Percentiles rank a stretch among this genome's conserved stretches.
phyloP scores from a whole-genome alignment of 2,113 vertebrate genomes.

The Sinocyclocheilus anophthalmus region DNA sequence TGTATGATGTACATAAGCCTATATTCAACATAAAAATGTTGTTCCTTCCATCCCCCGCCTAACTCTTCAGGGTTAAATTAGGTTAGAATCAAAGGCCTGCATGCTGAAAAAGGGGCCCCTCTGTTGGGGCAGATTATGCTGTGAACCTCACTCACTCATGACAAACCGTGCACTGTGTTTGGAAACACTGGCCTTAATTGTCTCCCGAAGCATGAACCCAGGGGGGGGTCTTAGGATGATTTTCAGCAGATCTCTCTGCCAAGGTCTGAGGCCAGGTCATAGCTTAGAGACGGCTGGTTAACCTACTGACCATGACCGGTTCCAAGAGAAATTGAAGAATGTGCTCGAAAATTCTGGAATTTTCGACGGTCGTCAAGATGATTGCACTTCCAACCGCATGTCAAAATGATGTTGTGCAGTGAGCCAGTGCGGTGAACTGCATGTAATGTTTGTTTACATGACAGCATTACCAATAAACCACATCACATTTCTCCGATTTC shows the following conservation, averaged over 20 bases:
- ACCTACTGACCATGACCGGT: constrained; percentile 40
- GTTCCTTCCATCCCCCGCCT: background rate
- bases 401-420: constrained; percentile 27
- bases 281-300: constrained; percentile 43
- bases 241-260: constrained; percentile 57
- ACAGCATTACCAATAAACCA: constrained; percentile 13
- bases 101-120: constrained; percentile 56
- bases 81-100: constrained; percentile 70
- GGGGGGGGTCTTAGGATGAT: constrained; percentile 62
- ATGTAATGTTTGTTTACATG: constrained; percentile 38
- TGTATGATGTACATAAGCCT: background rate
- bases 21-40: background rate
- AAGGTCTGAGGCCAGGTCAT: constrained; percentile 25
- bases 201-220: constrained; percentile 62
- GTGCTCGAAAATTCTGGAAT: background rate
- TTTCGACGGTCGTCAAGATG: background rate
- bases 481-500: constrained; percentile 10
- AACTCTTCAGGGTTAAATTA: constrained; percentile 70
- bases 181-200: constrained; percentile 76
- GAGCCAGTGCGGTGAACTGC: constrained; percentile 15
- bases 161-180: constrained; percentile 73
- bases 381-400: background rate
- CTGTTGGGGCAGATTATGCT: constrained; percentile 73
- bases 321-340: constrained; percentile 19
- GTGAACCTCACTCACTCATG: constrained; percentile 74